Percentiles rank a stretch among this genome's conserved stretches.
These are phyloP conservation scores for Hypomesus transpacificus DNA, from an alignment of 2,113 vertebrate genomes.

Conservation along the genomic window DNA sequence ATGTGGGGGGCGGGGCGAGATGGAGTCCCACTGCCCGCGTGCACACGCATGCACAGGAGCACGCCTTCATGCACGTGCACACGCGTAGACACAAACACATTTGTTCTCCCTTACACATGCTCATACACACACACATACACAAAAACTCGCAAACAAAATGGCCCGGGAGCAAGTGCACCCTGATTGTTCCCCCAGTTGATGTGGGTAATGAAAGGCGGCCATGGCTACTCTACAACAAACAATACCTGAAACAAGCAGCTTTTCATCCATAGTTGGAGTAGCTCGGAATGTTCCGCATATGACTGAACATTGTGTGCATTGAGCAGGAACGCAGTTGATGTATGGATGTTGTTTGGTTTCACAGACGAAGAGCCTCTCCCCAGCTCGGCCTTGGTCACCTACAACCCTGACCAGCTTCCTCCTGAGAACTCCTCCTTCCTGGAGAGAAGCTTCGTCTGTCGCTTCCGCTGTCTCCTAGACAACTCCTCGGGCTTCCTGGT, in stretches of 20 bases:
- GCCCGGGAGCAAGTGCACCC: not conserved
- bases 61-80: not conserved
- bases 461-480: conserved; percentile 83
- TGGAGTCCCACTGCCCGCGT: not conserved
- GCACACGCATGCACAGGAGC: not conserved
- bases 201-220: too few relatives aligned
- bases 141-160: not conserved
- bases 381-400: conserved; percentile 56
- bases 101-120: not conserved
- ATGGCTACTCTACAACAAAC: too few relatives aligned
- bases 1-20: too few relatives aligned
- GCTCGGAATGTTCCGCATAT: not conserved
- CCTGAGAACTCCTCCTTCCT: conserved; percentile 81
- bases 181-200: not conserved
- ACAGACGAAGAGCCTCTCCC: conserved; percentile 33
- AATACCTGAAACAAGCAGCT: too few relatives aligned
- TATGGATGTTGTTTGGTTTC: conserved; percentile 3
- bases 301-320: too few relatives aligned
- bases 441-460: conserved; percentile 81
- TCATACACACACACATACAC: not conserved
- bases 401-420: conserved; percentile 77
- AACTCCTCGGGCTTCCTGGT: conserved; percentile 89
- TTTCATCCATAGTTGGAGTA: not conserved
- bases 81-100: not conserved
- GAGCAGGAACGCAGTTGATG: not conserved